Evolutionary conservation across 2,797 vertebrate genomes (phyloP).

Genomic region (Carduelis carduelis): DNA sequence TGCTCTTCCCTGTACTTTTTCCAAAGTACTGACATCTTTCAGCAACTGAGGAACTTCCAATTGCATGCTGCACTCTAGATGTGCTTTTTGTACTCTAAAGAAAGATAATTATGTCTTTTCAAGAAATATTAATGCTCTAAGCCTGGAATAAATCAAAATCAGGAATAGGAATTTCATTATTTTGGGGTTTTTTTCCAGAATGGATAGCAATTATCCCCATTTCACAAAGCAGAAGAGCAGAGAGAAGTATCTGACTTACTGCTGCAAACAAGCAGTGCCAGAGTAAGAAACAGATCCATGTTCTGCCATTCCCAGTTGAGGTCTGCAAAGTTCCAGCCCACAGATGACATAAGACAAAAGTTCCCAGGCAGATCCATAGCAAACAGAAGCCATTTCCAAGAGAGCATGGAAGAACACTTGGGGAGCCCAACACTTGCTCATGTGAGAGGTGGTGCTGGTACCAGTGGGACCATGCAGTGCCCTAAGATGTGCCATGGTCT

Average conservation of each 20-base stretch:
- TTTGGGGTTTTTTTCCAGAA: background rate
- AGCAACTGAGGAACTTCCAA: constrained; percentile 11
- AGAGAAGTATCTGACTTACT: background rate
- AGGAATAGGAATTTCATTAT: background rate
- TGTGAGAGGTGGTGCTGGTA: fast-evolving
- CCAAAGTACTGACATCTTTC: constrained; percentile 50
- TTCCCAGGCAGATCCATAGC: background rate
- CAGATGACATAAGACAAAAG: background rate
- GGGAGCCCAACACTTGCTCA: background rate
- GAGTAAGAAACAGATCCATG: constrained; percentile 3
- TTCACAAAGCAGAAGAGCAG: background rate
- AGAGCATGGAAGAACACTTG: fast-evolving
- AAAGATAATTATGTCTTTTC: constrained; percentile 35
- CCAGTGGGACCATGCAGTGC: too few relatives aligned
- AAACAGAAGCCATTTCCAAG: background rate
- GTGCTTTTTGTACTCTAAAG: constrained; percentile 1
- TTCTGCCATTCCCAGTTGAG: background rate
- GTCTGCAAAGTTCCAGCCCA: constrained; percentile 9
- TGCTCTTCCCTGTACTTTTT: constrained; percentile 36
- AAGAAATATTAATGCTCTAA: constrained; percentile 20
- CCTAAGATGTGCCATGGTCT: fast-evolving
- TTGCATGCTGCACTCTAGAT: constrained; percentile 18
- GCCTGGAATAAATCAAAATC: constrained; percentile 22
- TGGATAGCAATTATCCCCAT: background rate
- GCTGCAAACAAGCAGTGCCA: background rate